These are phyloP conservation scores for Polia nebulosa DNA, from an alignment of 2,888 invertebrate species.

Conservation along the genomic window DNA sequence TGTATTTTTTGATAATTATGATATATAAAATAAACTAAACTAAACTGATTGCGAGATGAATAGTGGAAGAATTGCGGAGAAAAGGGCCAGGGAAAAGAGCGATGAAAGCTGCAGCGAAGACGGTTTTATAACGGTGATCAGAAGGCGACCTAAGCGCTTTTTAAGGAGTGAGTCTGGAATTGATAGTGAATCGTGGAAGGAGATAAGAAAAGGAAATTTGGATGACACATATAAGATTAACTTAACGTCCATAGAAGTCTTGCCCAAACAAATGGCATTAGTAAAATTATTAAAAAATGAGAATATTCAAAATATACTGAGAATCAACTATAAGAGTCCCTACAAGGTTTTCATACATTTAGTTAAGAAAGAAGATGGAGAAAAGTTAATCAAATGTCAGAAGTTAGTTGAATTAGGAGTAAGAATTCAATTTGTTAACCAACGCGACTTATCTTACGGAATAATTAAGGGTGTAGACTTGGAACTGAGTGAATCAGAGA, in stretches of 20 bases:
- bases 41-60: no score
- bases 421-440: constrained; percentile 6
- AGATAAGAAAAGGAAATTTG: not conserved
- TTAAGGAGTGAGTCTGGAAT: constrained; percentile 1
- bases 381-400: constrained; percentile 26
- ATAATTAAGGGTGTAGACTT: constrained; percentile 20
- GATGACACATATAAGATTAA: constrained; percentile 2
- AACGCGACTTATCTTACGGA: constrained; percentile 7
- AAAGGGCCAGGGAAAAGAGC: no score
- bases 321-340: constrained; percentile 52
- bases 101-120: no score
- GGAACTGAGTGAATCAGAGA: constrained; percentile 5
- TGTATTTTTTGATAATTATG: no score
- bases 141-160: constrained; percentile 2
- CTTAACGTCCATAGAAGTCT: constrained; percentile 3
- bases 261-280: constrained; percentile 61
- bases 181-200: not conserved
- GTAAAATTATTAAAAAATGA: constrained; percentile 52
- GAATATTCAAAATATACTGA: constrained; percentile 45
- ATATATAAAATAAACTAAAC: no score
- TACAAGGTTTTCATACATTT: constrained; percentile 51
- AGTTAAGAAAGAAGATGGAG: constrained; percentile 29
- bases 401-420: constrained; percentile 35
- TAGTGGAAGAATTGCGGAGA: no score
- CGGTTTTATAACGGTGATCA: not conserved